Base-by-base conservation (phyloP, 1,140 invertebrate species). In the Oreohelix idahoensis region DNA sequence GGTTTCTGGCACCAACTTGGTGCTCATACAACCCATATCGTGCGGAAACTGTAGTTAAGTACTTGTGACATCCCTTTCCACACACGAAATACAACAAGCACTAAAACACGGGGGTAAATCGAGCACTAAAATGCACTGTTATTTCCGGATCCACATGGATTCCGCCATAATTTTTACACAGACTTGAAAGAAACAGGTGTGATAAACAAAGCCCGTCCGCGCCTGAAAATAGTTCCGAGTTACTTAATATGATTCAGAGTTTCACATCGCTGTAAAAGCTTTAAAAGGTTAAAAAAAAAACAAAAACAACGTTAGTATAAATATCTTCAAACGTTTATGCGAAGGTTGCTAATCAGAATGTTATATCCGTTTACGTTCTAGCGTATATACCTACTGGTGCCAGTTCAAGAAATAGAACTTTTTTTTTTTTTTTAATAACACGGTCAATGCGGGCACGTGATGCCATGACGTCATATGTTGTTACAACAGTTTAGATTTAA, bases 1-100 rank as follows among this genome's bases (percentile, higher is more conserved):
- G 42, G 88, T 82, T 85, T 92, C 91, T 39, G 91, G 91, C 83
- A 91, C 90, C 83, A 91, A 84, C 83, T 92, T 92, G 80, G 87
- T 90, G 84, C 86, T 91, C 83, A 90, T 86, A 87, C 91, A 92
- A 85, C 91, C 91, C 91, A 92, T 92, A 86, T 88, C 88, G 83
- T 83, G 84, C 79, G 79, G 87, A 90, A 89, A 89, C 84, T 83
- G 78, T 83, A 74, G 75, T 73, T 79, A 63, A 84, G 71, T 83
- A 58, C 85, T 78, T 71, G 80, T 86, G 84, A 86, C 89, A 90
- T 89, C 87, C 86, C 89, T 87, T 87, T 74, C 10, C 26, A 75
- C 49, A 82, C 32, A 82, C 70, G 66, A 82, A 58, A 82, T 1
- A 15, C 70, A 36, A 70, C 80, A 75, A 49, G 58, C 32, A 75